Conservation (phyloP, 2,888 invertebrate genomes). For the Noctua comes region DNA sequence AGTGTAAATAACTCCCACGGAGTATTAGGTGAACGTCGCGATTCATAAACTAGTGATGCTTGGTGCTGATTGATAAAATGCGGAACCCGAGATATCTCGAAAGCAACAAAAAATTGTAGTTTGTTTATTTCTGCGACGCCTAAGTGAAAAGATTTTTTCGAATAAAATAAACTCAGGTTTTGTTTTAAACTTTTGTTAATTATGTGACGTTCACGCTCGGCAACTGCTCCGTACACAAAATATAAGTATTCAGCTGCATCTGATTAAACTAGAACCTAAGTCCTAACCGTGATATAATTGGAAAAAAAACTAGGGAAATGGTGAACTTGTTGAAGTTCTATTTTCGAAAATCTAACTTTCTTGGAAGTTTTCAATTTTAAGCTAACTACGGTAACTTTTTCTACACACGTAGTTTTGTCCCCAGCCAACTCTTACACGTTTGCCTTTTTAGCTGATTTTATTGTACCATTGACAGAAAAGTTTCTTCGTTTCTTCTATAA, state of each 20-base stretch:
- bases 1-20: conserved; percentile 70
- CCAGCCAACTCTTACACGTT: background rate
- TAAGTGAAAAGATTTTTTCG: background rate
- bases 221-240: background rate
- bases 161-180: background rate
- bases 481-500: background rate
- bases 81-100: background rate
- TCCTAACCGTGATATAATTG: too few species aligned
- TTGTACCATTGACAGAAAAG: too few species aligned
- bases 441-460: too few species aligned
- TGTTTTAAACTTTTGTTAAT: background rate
- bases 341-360: background rate
- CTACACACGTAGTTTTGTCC: background rate
- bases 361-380: background rate
- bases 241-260: background rate
- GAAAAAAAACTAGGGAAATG: background rate
- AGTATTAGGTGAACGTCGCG: conserved; percentile 60
- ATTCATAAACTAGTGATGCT: conserved; percentile 61
- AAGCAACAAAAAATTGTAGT: background rate
- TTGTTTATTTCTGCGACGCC: background rate
- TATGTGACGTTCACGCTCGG: background rate
- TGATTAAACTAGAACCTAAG: too few species aligned
- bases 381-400: background rate
- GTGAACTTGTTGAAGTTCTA: background rate
- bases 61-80: background rate